These are phyloP conservation scores for Myopa testacea DNA, from an alignment of 2,888 invertebrate genomes.

Conservation along the genomic window DNA sequence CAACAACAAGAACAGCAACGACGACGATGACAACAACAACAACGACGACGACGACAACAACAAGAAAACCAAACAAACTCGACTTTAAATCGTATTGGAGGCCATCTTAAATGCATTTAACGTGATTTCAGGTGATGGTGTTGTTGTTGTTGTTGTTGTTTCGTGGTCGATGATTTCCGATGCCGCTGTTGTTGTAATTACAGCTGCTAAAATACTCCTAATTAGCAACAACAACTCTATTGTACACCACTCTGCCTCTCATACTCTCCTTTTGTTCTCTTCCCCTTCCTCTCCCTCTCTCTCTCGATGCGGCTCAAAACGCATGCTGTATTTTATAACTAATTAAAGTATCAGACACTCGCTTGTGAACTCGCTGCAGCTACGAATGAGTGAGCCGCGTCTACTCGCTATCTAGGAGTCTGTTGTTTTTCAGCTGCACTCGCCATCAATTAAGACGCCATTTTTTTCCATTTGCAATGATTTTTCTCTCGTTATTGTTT, in stretches of 20 bases:
- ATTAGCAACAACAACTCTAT: slow-evolving; percentile 36
- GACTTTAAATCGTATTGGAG: not conserved
- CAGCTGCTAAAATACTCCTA: not conserved
- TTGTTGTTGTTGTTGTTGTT: slow-evolving; percentile 8
- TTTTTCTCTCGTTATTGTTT: not conserved
- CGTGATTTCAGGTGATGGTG: not conserved
- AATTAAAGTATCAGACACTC: too few species aligned
- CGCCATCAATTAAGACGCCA: slow-evolving; percentile 25
- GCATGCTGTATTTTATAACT: too few species aligned
- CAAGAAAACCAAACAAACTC: not conserved
- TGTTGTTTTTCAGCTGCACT: too few species aligned
- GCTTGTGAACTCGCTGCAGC: too few species aligned
- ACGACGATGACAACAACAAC: not conserved
- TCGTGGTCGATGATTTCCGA: not conserved
- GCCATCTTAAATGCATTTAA: not conserved
- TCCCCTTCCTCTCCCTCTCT: slow-evolving; percentile 16
- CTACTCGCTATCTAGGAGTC: too few species aligned
- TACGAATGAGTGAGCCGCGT: too few species aligned
- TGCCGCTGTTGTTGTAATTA: not conserved
- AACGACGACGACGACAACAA: not conserved
- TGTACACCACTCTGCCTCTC: not conserved
- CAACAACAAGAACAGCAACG: not conserved
- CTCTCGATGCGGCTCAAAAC: not conserved
- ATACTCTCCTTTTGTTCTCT: not conserved
- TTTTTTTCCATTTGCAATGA: not conserved